Evolutionary conservation across 2,113 vertebrate genomes (phyloP), one percentile per base, ranked within the genome.

Genomic region (Rafetus swinhoei): DNA sequence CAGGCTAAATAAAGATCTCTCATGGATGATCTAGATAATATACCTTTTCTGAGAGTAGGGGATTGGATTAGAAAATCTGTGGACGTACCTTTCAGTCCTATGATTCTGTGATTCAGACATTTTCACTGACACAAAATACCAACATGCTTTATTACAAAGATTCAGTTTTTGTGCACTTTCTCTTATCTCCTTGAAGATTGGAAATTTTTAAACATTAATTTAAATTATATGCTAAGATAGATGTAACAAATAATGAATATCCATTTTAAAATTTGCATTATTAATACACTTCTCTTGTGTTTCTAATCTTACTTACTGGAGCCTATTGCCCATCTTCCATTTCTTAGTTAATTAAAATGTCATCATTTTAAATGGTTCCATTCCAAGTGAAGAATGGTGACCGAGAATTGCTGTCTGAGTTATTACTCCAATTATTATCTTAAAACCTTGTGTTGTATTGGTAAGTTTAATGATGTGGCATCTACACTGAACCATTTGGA

Each of bases 131-230:
- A 82, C 18, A 57, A 69, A 77, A 0, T 82, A 19, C 50, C 10
- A 86, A 5, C 79, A 76, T 5, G 45, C 2, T 76, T 4, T 1
- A 29, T 13, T 56, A 60, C 1, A 60, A 72, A 86, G 76, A 72
- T 21, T 1, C 32, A 57, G 5, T 1, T 1, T 87, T 84, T 86
- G 18, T 81, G 59, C 1, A 76, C 1, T 2, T 81, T 94, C 86
- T 4, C 65, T 79, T 81, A 56, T 59, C 18, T 56, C 22, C 2
- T n/a, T 84, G 81, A 11, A n/a, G 35, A 13, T 2, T 85, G n/a
- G 9, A 60, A 39, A 93, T n/a, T 4, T 95, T 92, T 24, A 77
- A 95, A 87, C 0, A 79, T 74, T 55, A 57, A 81, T 94, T 86
- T 62, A 72, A 90, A 77, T 77, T 69, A 27, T 8, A 59, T 92